Evolutionary conservation across 2,797 vertebrate genomes (phyloP), one percentile per base, ranked within the genome.

Genomic region (Eremophila alpestris): DNA sequence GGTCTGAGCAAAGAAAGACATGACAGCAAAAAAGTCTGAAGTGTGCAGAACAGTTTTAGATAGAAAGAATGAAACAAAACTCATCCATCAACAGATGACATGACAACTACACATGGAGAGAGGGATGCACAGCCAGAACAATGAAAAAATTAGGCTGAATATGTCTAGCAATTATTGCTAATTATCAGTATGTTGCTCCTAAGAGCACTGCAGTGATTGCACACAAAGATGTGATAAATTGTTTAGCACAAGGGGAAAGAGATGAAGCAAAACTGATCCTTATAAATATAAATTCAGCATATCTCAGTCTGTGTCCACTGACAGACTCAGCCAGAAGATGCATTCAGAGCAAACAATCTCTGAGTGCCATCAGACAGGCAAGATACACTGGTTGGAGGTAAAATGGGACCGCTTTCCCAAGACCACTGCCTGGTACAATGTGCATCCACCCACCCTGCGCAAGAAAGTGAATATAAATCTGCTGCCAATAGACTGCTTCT

Each of bases 141-240:
- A 86, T 29, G 13, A 88, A 92, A 80, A 46, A 75, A 45, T 70
- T 80, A 88, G 60, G n/a, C 21, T 83, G 65, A 90, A 41, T 90
- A 34, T 59, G 36, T 86, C 90, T 91, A 40, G 67, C 27, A 92
- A 63, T 91, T 89, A 78, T 83, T 87, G 49, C 16, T 95, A 58
- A 81, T 92, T 93, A 84, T 73, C 83, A 75, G n/a, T 65, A 52
- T 83, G 80, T 76, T 23, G 6, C 16, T 94, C 26, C 51, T 83
- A 87, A 88, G 48, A 79, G 34, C 49, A 56, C 62, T 9, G 30
- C 64, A 60, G 34, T 83, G 60, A 52, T 86, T 87, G 52, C 56
- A 69, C 38, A 63, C 10, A 86, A 91, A 75, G 13, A 83, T 62
- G 16, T 20, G 63, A 62, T 63, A 62, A 92, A 77, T 65, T 40